A percentile compares a stretch with the other conserved stretches of the same genome.
These are phyloP conservation scores for Steatornis caripensis DNA, from an alignment of 2,113 vertebrate species.

Conservation along the genomic window DNA sequence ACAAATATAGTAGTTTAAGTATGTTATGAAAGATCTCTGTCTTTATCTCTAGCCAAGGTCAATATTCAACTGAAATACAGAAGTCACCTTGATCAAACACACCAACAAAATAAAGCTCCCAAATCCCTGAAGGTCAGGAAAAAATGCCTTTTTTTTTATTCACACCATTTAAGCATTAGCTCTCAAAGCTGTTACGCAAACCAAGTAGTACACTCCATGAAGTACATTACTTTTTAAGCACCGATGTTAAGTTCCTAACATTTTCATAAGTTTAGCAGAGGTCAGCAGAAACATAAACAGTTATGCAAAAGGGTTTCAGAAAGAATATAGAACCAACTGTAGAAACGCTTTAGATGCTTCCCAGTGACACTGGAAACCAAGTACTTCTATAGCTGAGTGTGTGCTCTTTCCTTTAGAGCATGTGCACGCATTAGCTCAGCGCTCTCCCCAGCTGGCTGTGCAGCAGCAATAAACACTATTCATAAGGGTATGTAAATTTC, in stretches of 20 bases:
- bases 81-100: not conserved
- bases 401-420: not conserved
- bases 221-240: not conserved
- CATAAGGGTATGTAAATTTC: conserved; percentile 44
- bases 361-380: not conserved
- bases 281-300: not conserved
- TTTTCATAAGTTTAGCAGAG: not conserved
- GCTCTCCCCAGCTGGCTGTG: not conserved
- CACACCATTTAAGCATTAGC: not conserved
- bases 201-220: not conserved
- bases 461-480: conserved; percentile 21
- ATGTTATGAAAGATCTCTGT: not conserved
- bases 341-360: not conserved
- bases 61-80: not conserved
- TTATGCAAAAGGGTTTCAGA: not conserved
- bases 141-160: not conserved
- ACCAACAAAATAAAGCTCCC: not conserved
- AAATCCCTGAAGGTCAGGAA: not conserved
- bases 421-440: not conserved
- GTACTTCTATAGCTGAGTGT: not conserved
- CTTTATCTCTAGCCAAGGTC: not conserved
- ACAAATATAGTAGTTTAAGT: not conserved
- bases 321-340: not conserved
- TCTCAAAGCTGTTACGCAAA: not conserved
- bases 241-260: not conserved